Conservation (phyloP, 37 sponge, comb jelly and placozoan species). For the Halisarca cf. caerulea region DNA sequence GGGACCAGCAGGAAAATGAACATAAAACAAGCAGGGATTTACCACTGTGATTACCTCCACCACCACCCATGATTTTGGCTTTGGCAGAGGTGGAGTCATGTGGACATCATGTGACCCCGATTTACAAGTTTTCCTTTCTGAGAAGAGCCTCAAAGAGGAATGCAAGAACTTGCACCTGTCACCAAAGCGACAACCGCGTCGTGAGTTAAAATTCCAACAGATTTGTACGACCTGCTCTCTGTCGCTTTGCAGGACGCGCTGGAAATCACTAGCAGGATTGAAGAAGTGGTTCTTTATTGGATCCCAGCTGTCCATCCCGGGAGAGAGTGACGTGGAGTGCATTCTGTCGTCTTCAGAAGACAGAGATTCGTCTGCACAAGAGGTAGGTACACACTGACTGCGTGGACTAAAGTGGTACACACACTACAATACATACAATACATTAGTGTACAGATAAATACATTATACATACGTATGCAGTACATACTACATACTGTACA, state of each 20-base stretch:
- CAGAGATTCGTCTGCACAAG: too few relatives aligned
- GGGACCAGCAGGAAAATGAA: constrained; percentile 15
- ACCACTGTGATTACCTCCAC: constrained; percentile 23
- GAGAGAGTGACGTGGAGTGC: neutral
- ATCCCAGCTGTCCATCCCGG: constrained; percentile 2
- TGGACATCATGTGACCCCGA: neutral
- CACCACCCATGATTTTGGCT: constrained; percentile 9
- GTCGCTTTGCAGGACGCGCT: neutral
- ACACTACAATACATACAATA: too few relatives aligned
- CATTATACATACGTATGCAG: too few relatives aligned
- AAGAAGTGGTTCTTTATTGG: constrained; percentile 16
- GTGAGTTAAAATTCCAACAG: neutral
- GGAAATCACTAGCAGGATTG: neutral
- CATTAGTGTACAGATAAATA: too few relatives aligned
- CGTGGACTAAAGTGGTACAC: too few relatives aligned
- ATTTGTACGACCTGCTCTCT: neutral
- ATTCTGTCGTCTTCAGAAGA: too few relatives aligned
- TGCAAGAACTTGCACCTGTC: constrained; percentile 6
- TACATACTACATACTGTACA: too few relatives aligned
- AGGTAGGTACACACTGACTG: too few relatives aligned
- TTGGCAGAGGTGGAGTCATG: neutral
- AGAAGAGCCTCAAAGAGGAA: neutral
- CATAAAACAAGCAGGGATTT: constrained; percentile 2
- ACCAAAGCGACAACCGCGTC: constrained; percentile 3
- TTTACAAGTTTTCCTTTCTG: neutral